These are phyloP conservation scores for Carcharodon carcharias DNA, from an alignment of 2,797 vertebrate species.

Conservation along the genomic window DNA sequence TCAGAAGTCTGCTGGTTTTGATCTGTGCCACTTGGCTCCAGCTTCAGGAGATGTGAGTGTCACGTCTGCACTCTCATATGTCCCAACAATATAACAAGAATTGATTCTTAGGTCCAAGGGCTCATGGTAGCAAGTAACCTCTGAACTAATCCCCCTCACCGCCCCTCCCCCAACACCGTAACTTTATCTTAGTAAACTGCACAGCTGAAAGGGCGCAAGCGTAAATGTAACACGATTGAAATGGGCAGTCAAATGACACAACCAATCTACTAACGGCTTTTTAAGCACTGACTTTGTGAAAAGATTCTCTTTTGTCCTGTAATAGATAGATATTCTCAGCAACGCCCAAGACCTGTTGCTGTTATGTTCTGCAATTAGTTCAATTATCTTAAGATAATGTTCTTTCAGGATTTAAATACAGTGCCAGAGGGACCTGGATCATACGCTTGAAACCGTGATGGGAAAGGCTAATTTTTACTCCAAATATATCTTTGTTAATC, in stretches of 20 bases:
- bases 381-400: background rate
- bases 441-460: slow-evolving; percentile 57
- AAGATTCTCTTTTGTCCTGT: background rate
- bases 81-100: background rate
- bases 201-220: background rate
- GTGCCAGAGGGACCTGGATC: slow-evolving; percentile 48
- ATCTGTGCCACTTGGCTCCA: background rate
- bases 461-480: slow-evolving; percentile 47
- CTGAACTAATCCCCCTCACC: background rate
- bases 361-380: background rate
- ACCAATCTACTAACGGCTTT: background rate
- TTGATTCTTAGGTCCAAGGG: background rate
- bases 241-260: background rate
- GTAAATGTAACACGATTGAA: background rate
- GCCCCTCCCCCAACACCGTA: too few relatives aligned
- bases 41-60: background rate
- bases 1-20: background rate
- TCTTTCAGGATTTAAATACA: slow-evolving; percentile 41
- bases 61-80: background rate
- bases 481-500: slow-evolving; percentile 50
- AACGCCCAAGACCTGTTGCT: background rate
- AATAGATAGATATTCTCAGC: background rate
- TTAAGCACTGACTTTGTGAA: background rate
- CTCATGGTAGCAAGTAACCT: background rate
- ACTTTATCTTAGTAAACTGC: background rate